Evolutionary conservation across 2,888 invertebrate species (phyloP).

Genomic region (Hoplodrina blanda): DNA sequence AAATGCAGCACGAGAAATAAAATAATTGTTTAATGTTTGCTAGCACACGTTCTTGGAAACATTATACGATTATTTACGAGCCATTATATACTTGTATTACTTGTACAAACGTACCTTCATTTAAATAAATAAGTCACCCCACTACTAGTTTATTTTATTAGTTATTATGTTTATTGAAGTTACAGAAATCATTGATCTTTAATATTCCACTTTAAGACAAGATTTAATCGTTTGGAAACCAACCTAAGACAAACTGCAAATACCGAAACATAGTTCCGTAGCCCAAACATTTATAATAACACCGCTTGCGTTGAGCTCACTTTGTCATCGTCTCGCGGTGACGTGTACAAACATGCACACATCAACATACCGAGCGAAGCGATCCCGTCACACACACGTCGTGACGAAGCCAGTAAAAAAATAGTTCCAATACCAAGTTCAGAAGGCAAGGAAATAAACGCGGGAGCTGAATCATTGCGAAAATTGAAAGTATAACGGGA

Average conservation of each 20-base stretch:
- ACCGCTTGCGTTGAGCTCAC: conserved; percentile 22
- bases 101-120: background rate
- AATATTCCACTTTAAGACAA: background rate
- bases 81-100: conserved; percentile 3
- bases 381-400: conserved; percentile 34
- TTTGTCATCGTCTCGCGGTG: conserved; percentile 43
- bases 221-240: background rate
- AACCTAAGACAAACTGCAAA: conserved; percentile 1
- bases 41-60: conserved; percentile 16
- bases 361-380: conserved; percentile 6
- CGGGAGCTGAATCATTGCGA: conserved; percentile 69
- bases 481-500: conserved; percentile 73
- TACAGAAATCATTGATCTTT: background rate
- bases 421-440: conserved; percentile 65
- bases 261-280: conserved; percentile 9
- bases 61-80: conserved; percentile 20
- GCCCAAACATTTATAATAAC: conserved; percentile 33
- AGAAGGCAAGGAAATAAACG: conserved; percentile 64
- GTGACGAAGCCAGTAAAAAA: conserved; percentile 65
- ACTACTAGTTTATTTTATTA: background rate
- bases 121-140: background rate
- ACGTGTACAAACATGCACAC: conserved; percentile 34
- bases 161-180: conserved; percentile 8
- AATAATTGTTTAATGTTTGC: conserved; percentile 18
- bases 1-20: conserved; percentile 14